These are phyloP conservation scores for Mesorhabditis spiculigera DNA, from an alignment of 2,888 invertebrate genomes.

Conservation along the genomic window DNA sequence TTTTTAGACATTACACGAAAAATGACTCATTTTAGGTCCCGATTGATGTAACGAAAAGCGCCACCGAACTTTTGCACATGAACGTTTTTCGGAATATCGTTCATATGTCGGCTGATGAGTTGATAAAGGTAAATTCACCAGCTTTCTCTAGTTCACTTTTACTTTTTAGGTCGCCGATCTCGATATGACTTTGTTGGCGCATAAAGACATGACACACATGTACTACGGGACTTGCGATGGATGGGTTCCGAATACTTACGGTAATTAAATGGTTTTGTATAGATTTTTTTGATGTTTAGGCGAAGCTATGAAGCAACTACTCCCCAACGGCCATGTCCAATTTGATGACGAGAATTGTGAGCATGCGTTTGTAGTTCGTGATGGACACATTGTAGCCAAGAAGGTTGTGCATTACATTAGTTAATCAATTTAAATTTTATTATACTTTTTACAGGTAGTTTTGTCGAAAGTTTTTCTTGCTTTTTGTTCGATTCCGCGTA, in stretches of 20 bases:
- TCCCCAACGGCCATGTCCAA: constrained; percentile 35
- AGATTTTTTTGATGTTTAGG: constrained; percentile 11
- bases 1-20: not conserved
- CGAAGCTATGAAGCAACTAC: constrained; percentile 22
- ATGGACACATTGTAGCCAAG: constrained; percentile 41
- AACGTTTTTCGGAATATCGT: constrained; percentile 43
- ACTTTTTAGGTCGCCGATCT: constrained; percentile 13
- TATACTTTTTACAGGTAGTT: not conserved
- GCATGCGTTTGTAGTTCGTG: constrained; percentile 46
- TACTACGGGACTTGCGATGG: constrained; percentile 43
- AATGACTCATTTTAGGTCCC: constrained; percentile 23
- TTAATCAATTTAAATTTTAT: constrained; percentile 8
- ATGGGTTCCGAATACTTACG: constrained; percentile 42
- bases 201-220: constrained; percentile 29
- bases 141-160: not conserved
- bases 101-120: constrained; percentile 42
- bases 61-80: constrained; percentile 34
- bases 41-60: constrained; percentile 26
- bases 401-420: constrained; percentile 34
- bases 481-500: too few relatives aligned
- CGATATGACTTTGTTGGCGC: constrained; percentile 24
- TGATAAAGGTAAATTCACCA: constrained; percentile 24
- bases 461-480: too few relatives aligned
- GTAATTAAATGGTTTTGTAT: constrained; percentile 15
- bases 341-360: constrained; percentile 42